Evolutionary conservation across 2,113 vertebrate genomes (phyloP).

Genomic region (Plecotus auritus): DNA sequence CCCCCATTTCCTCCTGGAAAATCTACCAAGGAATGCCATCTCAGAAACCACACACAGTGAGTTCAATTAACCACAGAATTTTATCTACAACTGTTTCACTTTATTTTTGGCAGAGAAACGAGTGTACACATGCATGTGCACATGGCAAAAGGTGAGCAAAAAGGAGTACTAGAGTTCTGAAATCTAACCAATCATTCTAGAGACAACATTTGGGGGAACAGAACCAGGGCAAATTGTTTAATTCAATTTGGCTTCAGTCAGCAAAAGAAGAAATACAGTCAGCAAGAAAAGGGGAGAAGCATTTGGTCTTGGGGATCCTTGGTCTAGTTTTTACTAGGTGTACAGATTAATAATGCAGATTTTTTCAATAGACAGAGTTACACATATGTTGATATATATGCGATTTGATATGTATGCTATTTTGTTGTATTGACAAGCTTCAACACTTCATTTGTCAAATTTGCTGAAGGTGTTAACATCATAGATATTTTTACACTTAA

Average conservation of each 20-base stretch:
- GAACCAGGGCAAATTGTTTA: neutral
- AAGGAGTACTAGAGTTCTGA: neutral
- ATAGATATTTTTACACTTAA: too few species aligned
- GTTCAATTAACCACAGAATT: slow-evolving; percentile 8
- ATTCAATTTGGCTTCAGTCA: neutral
- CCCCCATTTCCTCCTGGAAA: neutral
- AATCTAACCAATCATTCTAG: neutral
- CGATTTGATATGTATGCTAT: too few species aligned
- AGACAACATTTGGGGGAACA: neutral
- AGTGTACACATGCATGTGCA: neutral
- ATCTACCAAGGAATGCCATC: neutral
- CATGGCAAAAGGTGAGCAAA: neutral
- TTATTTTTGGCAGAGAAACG: neutral
- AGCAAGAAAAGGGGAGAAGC: neutral
- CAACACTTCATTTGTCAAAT: too few species aligned
- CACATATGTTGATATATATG: too few species aligned
- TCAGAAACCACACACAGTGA: neutral
- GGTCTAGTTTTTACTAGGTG: neutral
- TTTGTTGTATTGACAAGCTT: too few species aligned
- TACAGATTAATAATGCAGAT: too few species aligned
- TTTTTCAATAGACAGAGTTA: too few species aligned
- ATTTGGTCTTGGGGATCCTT: neutral
- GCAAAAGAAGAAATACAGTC: neutral
- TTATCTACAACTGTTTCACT: neutral
- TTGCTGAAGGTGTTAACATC: too few species aligned